Conservation (phyloP, 2,888 invertebrate species). For the Eurytoma adleriae region DNA sequence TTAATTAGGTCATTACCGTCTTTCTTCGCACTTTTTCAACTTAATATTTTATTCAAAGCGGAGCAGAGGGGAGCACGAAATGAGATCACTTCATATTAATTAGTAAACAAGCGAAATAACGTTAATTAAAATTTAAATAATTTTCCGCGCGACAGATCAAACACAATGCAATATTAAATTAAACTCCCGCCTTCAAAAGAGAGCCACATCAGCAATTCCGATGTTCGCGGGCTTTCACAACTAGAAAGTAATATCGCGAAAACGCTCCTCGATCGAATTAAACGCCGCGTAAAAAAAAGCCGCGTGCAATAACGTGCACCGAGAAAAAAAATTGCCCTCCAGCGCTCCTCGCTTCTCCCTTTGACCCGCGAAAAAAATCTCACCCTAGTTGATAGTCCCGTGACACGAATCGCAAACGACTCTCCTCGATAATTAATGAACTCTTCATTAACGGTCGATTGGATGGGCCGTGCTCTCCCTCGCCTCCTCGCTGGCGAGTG, state of each 20-base stretch:
- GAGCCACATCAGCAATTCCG: too few relatives aligned
- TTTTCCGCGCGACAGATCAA: too few relatives aligned
- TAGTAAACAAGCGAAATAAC: too few relatives aligned
- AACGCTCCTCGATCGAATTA: not conserved
- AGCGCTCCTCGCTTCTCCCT: not conserved
- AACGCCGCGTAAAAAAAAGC: not conserved
- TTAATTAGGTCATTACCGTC: too few relatives aligned
- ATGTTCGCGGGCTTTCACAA: too few relatives aligned
- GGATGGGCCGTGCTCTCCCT: not conserved
- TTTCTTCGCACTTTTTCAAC: too few relatives aligned
- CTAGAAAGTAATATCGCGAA: not conserved
- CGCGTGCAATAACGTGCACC: not conserved
- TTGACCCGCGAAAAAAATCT: constrained; percentile 1
- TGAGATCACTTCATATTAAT: too few relatives aligned
- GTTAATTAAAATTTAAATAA: too few relatives aligned
- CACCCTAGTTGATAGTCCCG: not conserved
- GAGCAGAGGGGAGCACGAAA: too few relatives aligned
- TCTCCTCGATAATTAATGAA: constrained; percentile 40
- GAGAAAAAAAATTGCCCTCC: not conserved
- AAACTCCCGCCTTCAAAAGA: too few relatives aligned
- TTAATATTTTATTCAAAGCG: too few relatives aligned
- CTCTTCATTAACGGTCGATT: constrained; percentile 42
- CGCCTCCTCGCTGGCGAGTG: not conserved
- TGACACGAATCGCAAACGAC: constrained; percentile 35
- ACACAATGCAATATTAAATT: too few relatives aligned